Evolutionary conservation across 2,888 invertebrate genomes (phyloP).

Genomic region (Heliconius charithonia): DNA sequence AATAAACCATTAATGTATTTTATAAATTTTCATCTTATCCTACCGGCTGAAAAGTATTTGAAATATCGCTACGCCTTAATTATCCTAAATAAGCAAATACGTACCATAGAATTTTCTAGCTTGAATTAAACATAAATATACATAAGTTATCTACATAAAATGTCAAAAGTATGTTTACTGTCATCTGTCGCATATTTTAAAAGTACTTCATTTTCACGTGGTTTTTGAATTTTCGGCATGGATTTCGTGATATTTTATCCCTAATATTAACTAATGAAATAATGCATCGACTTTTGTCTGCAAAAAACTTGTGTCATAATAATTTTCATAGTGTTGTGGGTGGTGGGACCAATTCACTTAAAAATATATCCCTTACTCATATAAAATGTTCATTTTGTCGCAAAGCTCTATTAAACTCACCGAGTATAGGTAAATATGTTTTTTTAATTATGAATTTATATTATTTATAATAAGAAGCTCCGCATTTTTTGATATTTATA

Average conservation of each 20-base stretch:
- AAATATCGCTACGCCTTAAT: background rate
- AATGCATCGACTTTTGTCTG: constrained; percentile 78
- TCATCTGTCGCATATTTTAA: constrained; percentile 12
- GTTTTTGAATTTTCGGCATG: constrained; percentile 61
- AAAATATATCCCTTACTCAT: constrained; percentile 57
- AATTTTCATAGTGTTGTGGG: constrained; percentile 66
- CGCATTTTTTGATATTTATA: background rate
- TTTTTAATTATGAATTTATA: background rate
- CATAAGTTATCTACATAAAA: constrained; percentile 6
- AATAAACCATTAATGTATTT: background rate
- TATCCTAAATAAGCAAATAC: no score
- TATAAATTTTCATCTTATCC: background rate
- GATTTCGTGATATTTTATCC: constrained; percentile 50
- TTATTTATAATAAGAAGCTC: background rate
- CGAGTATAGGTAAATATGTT: constrained; percentile 63
- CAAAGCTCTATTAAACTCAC: constrained; percentile 65
- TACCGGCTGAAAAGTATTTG: background rate
- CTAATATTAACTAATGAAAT: constrained; percentile 53
- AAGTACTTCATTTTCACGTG: constrained; percentile 48
- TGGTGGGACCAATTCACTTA: constrained; percentile 58
- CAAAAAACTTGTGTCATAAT: constrained; percentile 72
- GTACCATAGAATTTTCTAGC: background rate
- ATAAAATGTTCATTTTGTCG: constrained; percentile 78
- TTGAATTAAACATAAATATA: background rate
- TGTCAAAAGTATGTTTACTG: constrained; percentile 8